Base-by-base conservation (phyloP, 2,797 vertebrate genomes). In the Falco novaeseelandiae region DNA sequence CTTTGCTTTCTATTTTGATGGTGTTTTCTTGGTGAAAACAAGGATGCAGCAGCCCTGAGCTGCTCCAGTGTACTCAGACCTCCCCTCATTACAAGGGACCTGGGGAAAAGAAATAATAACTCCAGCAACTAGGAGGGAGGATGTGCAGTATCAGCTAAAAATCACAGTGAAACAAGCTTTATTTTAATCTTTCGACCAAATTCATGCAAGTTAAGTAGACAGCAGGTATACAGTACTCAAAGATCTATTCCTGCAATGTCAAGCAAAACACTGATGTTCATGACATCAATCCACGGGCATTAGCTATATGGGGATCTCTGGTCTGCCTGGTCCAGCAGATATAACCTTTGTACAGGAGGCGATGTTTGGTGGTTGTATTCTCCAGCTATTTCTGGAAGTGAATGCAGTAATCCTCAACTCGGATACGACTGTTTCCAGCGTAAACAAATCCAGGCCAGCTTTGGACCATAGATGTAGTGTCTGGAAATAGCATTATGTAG, bases 361-460 rank as follows among this genome's bases (percentile, higher is more conserved):
- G 6, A 29, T 78, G 66, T 72, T 92, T 89, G 78, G 77, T 72
- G 54, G 6, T 66, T 94, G 88, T 84, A 74, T 70, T 84, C 87
- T 92, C 46, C 29, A 52, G 88, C 93, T 96, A 84, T 95, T 96
- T 95, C 93, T 96, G 92, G 96, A 91, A 90, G 78, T 16, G 66
- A 82, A 69, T 70, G 90, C 70, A 96, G 69, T 87, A 72, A 93
- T 78, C 67, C 44, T 78, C 73, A 36, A 84, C 88, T 90, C 90
- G 81, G 93, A 94, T 97, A 48, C 79, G 92, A 92, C 80, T 72
- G 77, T 84, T 83, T 96, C 96, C 96, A 97, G 93, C 77, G 87
- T 84, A 97, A 97, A 96, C 90, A 97, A 96, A 87, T 51, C 46
- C 83, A 84, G 66, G 83, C 86, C 77, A 83, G 76, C 80, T 72